Percentiles rank a stretch among this genome's conserved stretches.
phyloP scores from a whole-genome alignment of 2,888 invertebrate species.

The Xestia xanthographa region DNA sequence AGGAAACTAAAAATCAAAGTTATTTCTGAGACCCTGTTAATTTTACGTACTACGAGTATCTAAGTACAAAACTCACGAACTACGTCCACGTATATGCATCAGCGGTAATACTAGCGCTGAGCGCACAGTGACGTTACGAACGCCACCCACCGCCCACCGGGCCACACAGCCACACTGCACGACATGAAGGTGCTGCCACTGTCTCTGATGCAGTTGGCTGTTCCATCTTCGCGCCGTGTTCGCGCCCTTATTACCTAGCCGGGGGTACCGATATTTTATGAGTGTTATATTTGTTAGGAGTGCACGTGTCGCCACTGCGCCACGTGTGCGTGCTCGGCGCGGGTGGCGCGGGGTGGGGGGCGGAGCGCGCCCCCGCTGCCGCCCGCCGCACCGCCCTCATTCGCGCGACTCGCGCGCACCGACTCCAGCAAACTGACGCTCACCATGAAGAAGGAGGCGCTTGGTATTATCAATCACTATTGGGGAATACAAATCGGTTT shows the following conservation, averaged over 20 bases:
- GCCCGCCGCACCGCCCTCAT: constrained; percentile 46
- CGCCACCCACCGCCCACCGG: not conserved
- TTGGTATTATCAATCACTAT: constrained; percentile 70
- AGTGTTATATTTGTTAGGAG: constrained; percentile 50
- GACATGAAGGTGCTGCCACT: not conserved
- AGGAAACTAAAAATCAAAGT: not conserved
- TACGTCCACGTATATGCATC: not conserved
- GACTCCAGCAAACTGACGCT: constrained; percentile 74
- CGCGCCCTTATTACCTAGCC: not conserved
- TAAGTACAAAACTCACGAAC: not conserved
- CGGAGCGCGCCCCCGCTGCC: constrained; percentile 56
- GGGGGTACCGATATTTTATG: not conserved
- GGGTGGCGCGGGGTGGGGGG: constrained; percentile 48
- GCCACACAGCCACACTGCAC: not conserved
- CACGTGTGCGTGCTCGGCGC: constrained; percentile 66
- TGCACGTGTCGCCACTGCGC: constrained; percentile 71
- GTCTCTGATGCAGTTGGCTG: not conserved
- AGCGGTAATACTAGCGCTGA: not conserved
- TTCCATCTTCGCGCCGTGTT: not conserved
- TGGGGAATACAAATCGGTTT: not conserved
- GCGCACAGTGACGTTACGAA: not conserved
- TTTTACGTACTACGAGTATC: not conserved
- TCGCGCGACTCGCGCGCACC: constrained; percentile 56
- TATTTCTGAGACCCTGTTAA: not conserved
- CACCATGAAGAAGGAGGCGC: constrained; percentile 84